A percentile compares a stretch with the other conserved stretches of the same genome.
These are phyloP conservation scores for Apodemus speciosus DNA, from an alignment of 2,113 vertebrate genomes.

Conservation along the genomic window DNA sequence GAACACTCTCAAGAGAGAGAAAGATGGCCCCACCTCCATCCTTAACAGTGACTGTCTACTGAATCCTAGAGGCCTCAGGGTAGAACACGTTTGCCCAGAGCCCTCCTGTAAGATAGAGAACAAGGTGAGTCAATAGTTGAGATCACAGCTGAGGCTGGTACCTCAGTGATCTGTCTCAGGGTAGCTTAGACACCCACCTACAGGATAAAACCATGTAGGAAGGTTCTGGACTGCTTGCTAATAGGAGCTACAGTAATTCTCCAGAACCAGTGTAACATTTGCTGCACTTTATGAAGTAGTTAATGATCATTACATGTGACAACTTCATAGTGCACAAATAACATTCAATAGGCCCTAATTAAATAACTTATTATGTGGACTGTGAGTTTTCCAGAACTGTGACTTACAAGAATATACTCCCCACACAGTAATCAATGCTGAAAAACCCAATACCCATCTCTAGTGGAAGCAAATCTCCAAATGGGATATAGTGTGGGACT, in stretches of 20 bases:
- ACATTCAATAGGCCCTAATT: background rate
- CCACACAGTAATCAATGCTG: background rate
- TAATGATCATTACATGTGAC: background rate
- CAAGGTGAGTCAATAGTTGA: background rate
- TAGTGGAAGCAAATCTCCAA: background rate
- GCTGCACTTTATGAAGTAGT: background rate
- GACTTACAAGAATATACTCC: background rate
- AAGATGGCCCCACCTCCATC: fast-evolving
- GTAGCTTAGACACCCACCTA: background rate
- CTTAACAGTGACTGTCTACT: fast-evolving
- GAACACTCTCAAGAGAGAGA: fast-evolving
- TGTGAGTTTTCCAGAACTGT: background rate
- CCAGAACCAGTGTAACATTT: background rate
- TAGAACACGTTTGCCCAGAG: too few species aligned
- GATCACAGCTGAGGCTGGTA: background rate
- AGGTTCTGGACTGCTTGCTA: background rate
- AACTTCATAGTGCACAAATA: background rate
- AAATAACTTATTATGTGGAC: background rate
- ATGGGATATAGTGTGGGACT: too few species aligned
- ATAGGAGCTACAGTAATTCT: too few species aligned
- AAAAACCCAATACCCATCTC: background rate
- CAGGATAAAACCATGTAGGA: background rate
- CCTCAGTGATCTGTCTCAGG: background rate
- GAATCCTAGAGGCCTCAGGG: too few species aligned
- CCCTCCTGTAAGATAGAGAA: fast-evolving